A percentile compares a stretch with the other conserved stretches of the same genome.
Conservation (phyloP, 2,888 invertebrate genomes). For the Ochropacha duplaris region DNA sequence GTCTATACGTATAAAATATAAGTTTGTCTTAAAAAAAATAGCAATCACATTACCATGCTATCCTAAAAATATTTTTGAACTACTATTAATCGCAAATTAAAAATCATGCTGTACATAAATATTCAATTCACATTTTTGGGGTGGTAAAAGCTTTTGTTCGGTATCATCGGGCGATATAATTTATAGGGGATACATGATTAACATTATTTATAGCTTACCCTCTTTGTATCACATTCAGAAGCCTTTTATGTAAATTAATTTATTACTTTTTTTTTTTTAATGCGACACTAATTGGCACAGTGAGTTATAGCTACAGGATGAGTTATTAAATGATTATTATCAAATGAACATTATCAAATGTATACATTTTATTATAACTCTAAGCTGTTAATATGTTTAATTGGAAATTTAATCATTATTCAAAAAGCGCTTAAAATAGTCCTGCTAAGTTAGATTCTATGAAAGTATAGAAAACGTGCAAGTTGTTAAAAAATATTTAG, state of each 20-base stretch:
- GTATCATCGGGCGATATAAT: constrained; percentile 17
- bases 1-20: no score
- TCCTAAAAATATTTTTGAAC: no score
- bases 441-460: not conserved
- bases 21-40: not conserved
- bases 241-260: constrained; percentile 21
- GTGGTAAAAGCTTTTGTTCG: constrained; percentile 9
- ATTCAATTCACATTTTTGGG: constrained; percentile 26
- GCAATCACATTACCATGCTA: not conserved
- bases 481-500: no score
- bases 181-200: constrained; percentile 25
- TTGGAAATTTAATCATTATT: not conserved
- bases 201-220: constrained; percentile 18
- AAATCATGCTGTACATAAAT: constrained; percentile 20
- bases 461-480: no score
- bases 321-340: constrained; percentile 19
- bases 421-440: not conserved
- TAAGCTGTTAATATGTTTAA: not conserved
- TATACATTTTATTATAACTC: not conserved
- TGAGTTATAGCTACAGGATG: constrained; percentile 25
- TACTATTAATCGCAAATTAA: not conserved
- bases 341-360: not conserved
- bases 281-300: constrained; percentile 33
- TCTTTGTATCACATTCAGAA: constrained; percentile 14
- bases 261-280: constrained; percentile 17